These are phyloP conservation scores for Probosciger aterrimus DNA, from an alignment of 2,113 vertebrate genomes.

Conservation along the genomic window DNA sequence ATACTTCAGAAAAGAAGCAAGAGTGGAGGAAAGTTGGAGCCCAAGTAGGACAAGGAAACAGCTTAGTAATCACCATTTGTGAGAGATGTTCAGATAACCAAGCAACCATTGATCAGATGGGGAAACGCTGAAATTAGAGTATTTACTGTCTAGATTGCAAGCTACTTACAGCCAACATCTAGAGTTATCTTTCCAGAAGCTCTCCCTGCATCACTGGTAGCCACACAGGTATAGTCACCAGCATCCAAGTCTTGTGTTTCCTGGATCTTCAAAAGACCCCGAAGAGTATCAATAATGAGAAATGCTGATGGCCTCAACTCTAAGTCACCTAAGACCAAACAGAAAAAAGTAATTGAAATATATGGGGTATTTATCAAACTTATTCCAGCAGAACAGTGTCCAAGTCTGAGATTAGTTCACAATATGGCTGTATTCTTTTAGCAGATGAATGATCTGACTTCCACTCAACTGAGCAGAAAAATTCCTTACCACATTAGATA, in stretches of 20 bases:
- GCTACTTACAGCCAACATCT: slow-evolving; percentile 90
- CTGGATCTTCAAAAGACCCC: slow-evolving; percentile 84
- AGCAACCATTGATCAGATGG: background rate
- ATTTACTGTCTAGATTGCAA: background rate
- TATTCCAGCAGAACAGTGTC: background rate
- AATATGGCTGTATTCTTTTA: background rate
- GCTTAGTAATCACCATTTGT: background rate
- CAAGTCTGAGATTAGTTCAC: background rate
- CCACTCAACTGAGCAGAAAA: background rate
- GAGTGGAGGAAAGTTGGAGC: background rate
- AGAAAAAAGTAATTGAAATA: background rate
- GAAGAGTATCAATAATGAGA: slow-evolving; percentile 74
- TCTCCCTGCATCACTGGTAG: slow-evolving; percentile 85
- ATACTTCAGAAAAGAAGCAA: background rate
- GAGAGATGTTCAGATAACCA: background rate
- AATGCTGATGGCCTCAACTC: slow-evolving; percentile 81
- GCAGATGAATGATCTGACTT: background rate
- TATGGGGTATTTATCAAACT: background rate
- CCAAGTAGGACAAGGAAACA: background rate
- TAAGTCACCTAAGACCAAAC: slow-evolving; percentile 77
- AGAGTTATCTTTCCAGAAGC: slow-evolving; percentile 85
- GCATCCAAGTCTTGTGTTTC: slow-evolving; percentile 85
- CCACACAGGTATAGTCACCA: slow-evolving; percentile 90
- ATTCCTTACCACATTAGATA: background rate
- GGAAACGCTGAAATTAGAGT: background rate